Evolutionary conservation across 2,888 invertebrate species (phyloP).

Genomic region (Agrochola lota): DNA sequence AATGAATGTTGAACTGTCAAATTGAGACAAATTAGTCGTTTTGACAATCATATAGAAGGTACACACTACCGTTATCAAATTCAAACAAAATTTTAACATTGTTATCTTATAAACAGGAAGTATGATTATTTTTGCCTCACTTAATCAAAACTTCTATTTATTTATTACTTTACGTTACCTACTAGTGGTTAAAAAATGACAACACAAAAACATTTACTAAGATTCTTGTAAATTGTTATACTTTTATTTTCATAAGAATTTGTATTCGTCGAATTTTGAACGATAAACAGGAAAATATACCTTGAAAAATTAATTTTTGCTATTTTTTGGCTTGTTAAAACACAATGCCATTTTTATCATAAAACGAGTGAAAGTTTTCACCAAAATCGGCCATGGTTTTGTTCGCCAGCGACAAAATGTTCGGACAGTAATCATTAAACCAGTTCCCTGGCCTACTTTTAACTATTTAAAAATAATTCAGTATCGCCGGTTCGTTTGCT

Average conservation of each 20-base stretch:
- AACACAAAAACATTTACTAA: not conserved
- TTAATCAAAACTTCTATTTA: constrained; percentile 20
- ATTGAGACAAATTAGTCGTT: not conserved
- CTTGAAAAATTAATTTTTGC: not conserved
- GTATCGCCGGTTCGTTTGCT: constrained; percentile 35
- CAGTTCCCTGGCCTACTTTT: constrained; percentile 63
- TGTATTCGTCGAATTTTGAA: not conserved
- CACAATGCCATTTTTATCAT: constrained; percentile 41
- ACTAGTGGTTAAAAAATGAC: not conserved
- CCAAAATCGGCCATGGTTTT: constrained; percentile 59
- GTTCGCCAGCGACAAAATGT: constrained; percentile 52
- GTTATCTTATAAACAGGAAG: constrained; percentile 53
- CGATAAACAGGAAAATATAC: constrained; percentile 4
- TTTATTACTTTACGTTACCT: constrained; percentile 17
- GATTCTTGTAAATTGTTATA: not conserved
- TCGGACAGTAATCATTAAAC: constrained; percentile 55
- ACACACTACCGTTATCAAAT: constrained; percentile 24
- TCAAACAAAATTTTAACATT: constrained; percentile 34
- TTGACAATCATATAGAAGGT: constrained; percentile 1
- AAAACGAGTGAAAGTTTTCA: constrained; percentile 64
- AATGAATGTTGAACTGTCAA: no score
- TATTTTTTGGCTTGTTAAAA: constrained; percentile 12
- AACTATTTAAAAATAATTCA: constrained; percentile 53
- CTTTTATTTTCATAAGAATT: constrained; percentile 11
- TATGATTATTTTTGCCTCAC: constrained; percentile 26